Base-by-base conservation (phyloP, 2,797 vertebrate species). In the Gorsachius magnificus region DNA sequence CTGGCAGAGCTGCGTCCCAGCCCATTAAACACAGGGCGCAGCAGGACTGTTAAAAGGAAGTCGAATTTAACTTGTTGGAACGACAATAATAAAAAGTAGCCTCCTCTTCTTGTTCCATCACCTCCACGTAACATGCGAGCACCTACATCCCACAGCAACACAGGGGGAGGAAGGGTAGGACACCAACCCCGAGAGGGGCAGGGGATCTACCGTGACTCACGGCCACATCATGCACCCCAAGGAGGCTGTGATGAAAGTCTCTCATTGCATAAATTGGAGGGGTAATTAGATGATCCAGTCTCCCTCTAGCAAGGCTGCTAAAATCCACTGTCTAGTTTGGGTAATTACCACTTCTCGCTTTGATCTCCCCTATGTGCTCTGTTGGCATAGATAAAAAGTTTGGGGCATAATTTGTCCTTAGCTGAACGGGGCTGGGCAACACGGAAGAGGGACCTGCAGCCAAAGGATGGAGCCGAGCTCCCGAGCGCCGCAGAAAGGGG, bases 271-370 rank as follows among this genome's bases (percentile, higher is more conserved):
- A 90, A 95, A 90, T n/a, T 29, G 46, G 51, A 57, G 57, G 64
- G 12, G 43, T 84, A 94, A 96, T 96, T 96, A 96, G 63, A 87
- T 75, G 92, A 94, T 83, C 80, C 63, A 60, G 35, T 24, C 89
- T 54, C 90, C 83, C 83, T 93, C 81, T 21, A 90, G 74, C 12
- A 0, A 90, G 56, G 69, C 54, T 75, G 76, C 25, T 70, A 83
- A 95, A 93, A 81, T 83, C 69, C 86, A 69, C 58, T 48, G n/a
- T 70, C 71, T 88, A 6, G 26, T 80, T 83, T 22, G 58, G 51
- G 51, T 79, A 93, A 96, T 94, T 66, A 35, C 4, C 3, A 12
- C 46, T 18, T 50, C 41, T 60, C 0, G 0, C 83, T 90, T 94
- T 96, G 54, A 89, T 90, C 92, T 94, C 83, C 46, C 38, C 84